A percentile compares a stretch with the other conserved stretches of the same genome.
These are phyloP conservation scores for Palythoa grandis DNA, from an alignment of 92 coral and sea anemone genomes.

Conservation along the genomic window DNA sequence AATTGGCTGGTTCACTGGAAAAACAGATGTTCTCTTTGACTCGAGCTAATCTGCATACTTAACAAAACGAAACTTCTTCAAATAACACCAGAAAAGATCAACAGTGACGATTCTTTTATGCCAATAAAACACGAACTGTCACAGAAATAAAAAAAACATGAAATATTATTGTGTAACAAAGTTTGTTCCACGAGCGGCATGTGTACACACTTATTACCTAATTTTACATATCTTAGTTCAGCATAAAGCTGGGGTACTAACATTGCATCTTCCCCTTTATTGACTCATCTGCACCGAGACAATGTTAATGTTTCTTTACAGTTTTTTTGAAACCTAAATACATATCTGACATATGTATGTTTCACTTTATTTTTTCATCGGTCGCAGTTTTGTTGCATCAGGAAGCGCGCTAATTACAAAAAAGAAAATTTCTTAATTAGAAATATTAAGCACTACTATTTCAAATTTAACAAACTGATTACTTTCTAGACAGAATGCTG, in stretches of 20 bases:
- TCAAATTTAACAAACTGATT: background rate
- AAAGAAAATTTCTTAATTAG: background rate
- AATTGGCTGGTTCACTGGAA: constrained; percentile 26
- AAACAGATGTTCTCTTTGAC: constrained; percentile 45
- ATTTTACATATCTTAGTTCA: constrained; percentile 9
- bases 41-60: constrained; percentile 38
- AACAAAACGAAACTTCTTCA: constrained; percentile 39
- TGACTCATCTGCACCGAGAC: constrained; percentile 34
- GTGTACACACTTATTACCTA: constrained; percentile 13
- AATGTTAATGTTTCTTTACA: background rate
- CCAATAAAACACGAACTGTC: constrained; percentile 29
- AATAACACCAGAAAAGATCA: constrained; percentile 28
- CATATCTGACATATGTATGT: background rate
- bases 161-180: background rate
- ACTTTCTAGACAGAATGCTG: background rate
- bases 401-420: background rate
- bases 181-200: constrained; percentile 21
- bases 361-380: background rate
- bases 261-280: background rate
- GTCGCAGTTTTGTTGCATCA: background rate
- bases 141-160: background rate
- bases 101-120: constrained; percentile 10
- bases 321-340: too few species aligned
- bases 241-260: constrained; percentile 5
- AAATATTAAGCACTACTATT: background rate